These are phyloP conservation scores for Aurelia aurita complex sp. Pacific DNA, from an alignment of 30 jellyfish, hydroid and myxozoan species.

Conservation along the genomic window DNA sequence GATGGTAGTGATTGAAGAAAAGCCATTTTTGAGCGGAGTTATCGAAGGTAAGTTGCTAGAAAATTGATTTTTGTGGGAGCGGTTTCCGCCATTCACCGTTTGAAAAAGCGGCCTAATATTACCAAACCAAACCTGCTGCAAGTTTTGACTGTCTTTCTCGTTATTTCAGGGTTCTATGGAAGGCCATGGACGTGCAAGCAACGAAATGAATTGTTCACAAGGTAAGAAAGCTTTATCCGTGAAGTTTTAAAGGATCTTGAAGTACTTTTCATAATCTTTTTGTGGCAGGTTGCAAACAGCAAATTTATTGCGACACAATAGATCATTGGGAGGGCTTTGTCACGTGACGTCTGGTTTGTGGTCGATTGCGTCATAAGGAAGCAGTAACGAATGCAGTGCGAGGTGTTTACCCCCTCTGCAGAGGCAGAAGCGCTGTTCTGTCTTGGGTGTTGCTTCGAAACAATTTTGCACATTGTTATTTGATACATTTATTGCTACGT, in stretches of 20 bases:
- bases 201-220: conserved; percentile 82
- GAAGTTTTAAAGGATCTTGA: too few species aligned
- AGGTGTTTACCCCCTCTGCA: too few species aligned
- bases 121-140: conserved; percentile 1
- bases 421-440: too few species aligned
- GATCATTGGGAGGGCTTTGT: conserved; percentile 5
- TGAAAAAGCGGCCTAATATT: conserved; percentile 23
- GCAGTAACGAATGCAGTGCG: too few species aligned
- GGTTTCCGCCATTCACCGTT: conserved; percentile 7
- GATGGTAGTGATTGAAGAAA: conserved; percentile 94
- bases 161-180: conserved; percentile 93
- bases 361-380: not conserved
- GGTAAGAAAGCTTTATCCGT: conserved; percentile 46
- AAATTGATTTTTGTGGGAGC: not conserved
- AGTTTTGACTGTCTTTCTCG: not conserved
- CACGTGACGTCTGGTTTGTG: conserved; percentile 70
- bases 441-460: too few species aligned
- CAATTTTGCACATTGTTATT: too few species aligned
- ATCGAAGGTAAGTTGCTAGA: conserved; percentile 81
- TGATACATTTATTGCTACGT: too few species aligned
- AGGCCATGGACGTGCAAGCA: conserved; percentile 99
- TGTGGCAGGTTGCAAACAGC: conserved; percentile 10
- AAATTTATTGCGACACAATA: conserved; percentile 41
- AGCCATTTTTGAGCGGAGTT: conserved; percentile 89
- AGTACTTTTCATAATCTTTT: too few species aligned